Evolutionary conservation across 2,797 vertebrate species (phyloP).

Genomic region (Dallia pectoralis): DNA sequence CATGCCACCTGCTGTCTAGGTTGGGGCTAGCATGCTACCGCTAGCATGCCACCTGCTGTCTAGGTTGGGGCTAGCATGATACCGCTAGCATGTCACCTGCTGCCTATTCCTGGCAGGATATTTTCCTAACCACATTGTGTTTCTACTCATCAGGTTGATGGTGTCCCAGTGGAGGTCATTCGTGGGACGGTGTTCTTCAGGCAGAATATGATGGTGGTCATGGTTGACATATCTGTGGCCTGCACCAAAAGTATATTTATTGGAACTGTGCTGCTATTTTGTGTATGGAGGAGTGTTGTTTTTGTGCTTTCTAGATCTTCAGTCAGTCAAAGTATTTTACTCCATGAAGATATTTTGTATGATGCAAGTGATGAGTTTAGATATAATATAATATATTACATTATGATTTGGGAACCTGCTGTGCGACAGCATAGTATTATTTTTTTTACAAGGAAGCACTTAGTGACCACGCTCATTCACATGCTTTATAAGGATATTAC

Average conservation of each 20-base stretch:
- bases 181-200: conserved; percentile 65
- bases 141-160: conserved; percentile 43
- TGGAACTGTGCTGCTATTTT: too few relatives aligned
- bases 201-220: conserved; percentile 68
- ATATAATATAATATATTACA: not conserved
- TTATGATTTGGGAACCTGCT: not conserved
- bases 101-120: not conserved
- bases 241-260: conserved; percentile 70
- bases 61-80: too few relatives aligned
- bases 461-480: not conserved
- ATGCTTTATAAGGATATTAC: not conserved
- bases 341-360: not conserved
- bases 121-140: not conserved
- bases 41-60: not conserved
- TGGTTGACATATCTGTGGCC: conserved; percentile 74
- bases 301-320: too few relatives aligned
- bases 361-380: not conserved
- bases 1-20: not conserved
- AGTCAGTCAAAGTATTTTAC: not conserved
- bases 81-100: too few relatives aligned
- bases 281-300: too few relatives aligned
- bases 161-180: conserved; percentile 49
- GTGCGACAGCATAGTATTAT: not conserved
- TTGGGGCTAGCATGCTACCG: too few relatives aligned
- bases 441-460: not conserved